These are phyloP conservation scores for Drosophila chauvacae DNA, from an alignment of 1,140 invertebrate species.

Conservation along the genomic window DNA sequence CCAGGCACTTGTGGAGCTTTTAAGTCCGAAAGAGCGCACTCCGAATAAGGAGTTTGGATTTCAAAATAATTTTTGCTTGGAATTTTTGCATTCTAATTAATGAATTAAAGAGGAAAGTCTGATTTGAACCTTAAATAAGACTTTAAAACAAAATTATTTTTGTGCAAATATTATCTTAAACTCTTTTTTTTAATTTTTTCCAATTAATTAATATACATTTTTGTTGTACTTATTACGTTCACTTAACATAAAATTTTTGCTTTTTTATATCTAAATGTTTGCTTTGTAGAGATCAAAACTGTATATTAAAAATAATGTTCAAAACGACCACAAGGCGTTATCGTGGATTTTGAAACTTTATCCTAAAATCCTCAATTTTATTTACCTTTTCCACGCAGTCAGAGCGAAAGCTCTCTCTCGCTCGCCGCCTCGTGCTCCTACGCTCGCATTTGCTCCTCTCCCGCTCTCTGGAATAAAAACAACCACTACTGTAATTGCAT, in stretches of 20 bases:
- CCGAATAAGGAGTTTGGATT: background rate
- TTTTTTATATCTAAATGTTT: background rate
- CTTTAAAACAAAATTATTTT: too few relatives aligned
- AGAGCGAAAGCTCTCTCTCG: constrained; percentile 1
- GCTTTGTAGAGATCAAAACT: background rate
- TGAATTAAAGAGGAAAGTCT: too few relatives aligned
- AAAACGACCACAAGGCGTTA: background rate
- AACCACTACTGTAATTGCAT: constrained; percentile 16
- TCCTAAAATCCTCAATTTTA: background rate
- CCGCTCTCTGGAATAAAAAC: background rate
- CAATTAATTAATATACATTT: too few relatives aligned
- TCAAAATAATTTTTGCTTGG: background rate
- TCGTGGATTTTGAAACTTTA: background rate
- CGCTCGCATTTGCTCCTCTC: background rate
- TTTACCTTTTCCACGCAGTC: background rate
- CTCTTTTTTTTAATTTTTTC: too few relatives aligned
- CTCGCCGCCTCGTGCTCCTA: background rate
- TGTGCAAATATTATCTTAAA: too few relatives aligned
- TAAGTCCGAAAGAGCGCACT: background rate
- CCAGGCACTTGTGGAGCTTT: constrained; percentile 8
- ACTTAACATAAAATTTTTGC: too few relatives aligned
- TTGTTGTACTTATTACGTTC: too few relatives aligned
- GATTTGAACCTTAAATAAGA: too few relatives aligned
- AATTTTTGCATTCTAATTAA: too few relatives aligned
- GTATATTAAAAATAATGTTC: background rate